Conservation (phyloP, 2,888 invertebrate species). For the Epicampocera succincta region DNA sequence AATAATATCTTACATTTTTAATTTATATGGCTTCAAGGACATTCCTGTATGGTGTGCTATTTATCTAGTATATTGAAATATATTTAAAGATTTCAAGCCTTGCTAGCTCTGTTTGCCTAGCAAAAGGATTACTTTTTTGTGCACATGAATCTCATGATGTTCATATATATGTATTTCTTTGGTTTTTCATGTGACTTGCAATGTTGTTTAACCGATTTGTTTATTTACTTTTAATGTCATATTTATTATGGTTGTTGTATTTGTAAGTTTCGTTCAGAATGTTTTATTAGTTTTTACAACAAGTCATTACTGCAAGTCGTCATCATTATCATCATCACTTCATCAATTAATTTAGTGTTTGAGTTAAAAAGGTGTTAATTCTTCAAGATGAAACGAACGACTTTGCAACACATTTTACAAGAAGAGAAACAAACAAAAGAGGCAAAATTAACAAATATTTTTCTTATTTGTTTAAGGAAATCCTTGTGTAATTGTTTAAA, state of each 20-base stretch:
- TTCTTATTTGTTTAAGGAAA: no score
- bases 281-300: constrained; percentile 36
- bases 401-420: not conserved
- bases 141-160: not conserved
- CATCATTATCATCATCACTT: constrained; percentile 33
- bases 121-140: not conserved
- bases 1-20: no score
- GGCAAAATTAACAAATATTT: constrained; percentile 32
- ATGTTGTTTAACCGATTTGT: constrained; percentile 32
- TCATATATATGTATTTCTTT: no score
- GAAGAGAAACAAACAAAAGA: not conserved
- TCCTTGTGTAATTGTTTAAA: no score
- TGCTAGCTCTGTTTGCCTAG: constrained; percentile 7
- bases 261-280: constrained; percentile 10
- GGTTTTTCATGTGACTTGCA: not conserved
- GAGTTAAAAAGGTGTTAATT: constrained; percentile 68
- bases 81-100: constrained; percentile 2
- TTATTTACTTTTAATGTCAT: constrained; percentile 19
- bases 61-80: no score
- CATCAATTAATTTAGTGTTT: constrained; percentile 65
- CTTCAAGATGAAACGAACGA: constrained; percentile 23
- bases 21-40: no score
- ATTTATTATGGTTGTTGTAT: constrained; percentile 28
- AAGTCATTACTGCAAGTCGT: constrained; percentile 21
- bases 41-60: no score